Evolutionary conservation across 2,797 vertebrate species (phyloP).

Genomic region (Trachops cirrhosus): DNA sequence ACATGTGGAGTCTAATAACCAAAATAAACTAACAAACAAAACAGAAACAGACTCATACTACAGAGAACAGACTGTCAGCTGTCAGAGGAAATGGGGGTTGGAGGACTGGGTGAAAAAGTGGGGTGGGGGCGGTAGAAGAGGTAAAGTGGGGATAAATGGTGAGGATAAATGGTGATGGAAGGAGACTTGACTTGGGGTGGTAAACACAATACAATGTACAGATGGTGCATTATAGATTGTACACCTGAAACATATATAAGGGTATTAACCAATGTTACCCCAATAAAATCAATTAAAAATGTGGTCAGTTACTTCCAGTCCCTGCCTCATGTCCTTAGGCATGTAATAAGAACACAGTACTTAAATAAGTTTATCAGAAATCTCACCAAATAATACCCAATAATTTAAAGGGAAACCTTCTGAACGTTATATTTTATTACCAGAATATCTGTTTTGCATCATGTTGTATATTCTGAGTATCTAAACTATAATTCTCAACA

Average conservation of each 20-base stretch:
- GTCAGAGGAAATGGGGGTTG: not conserved
- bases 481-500: not conserved
- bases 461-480: not conserved
- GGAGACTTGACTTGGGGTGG: not conserved
- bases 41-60: not conserved
- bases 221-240: not conserved
- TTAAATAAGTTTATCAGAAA: not conserved
- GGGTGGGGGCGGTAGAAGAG: no score
- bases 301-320: not conserved
- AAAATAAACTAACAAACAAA: not conserved
- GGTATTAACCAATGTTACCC: not conserved
- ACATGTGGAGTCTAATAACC: not conserved
- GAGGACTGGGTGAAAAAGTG: not conserved
- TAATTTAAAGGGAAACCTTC: not conserved
- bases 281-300: not conserved
- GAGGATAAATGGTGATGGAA: not conserved
- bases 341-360: not conserved
- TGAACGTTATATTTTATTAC: not conserved
- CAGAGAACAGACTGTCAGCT: not conserved
- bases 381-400: not conserved
- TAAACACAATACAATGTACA: not conserved
- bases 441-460: not conserved
- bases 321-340: no score
- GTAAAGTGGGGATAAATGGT: not conserved
- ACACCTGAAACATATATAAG: not conserved